Conservation (phyloP, 2,888 invertebrate species). For the Urechis unicinctus region DNA sequence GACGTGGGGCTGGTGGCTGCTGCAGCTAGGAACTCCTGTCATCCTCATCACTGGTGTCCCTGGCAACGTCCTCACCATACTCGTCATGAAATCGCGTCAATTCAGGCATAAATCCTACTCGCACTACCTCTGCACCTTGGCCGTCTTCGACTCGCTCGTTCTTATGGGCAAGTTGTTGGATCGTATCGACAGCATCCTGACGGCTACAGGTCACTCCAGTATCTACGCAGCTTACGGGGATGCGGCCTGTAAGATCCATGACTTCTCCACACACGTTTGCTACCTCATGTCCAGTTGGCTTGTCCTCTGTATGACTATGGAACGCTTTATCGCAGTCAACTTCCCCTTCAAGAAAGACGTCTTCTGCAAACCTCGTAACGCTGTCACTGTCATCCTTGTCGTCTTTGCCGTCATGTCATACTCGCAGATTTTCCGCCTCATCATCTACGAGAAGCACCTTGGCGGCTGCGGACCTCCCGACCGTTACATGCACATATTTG, state of each 20-base stretch:
- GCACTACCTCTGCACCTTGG: constrained; percentile 39
- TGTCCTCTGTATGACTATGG: constrained; percentile 43
- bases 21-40: constrained; percentile 32
- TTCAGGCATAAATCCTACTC: constrained; percentile 41
- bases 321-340: constrained; percentile 38
- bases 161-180: constrained; percentile 22
- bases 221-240: constrained; percentile 25
- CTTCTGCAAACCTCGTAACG: constrained; percentile 32
- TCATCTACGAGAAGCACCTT: constrained; percentile 26
- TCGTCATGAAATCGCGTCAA: constrained; percentile 38
- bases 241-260: constrained; percentile 33
- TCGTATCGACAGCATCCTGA: constrained; percentile 12
- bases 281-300: constrained; percentile 43
- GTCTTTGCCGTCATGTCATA: constrained; percentile 30
- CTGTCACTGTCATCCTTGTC: constrained; percentile 29
- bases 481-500: constrained; percentile 23
- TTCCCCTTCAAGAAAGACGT: constrained; percentile 36
- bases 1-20: constrained; percentile 36
- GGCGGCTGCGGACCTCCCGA: constrained; percentile 9
- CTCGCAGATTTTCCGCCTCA: constrained; percentile 36
- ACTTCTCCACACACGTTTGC: constrained; percentile 33
- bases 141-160: constrained; percentile 38
- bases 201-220: constrained; percentile 6
- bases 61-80: constrained; percentile 37
- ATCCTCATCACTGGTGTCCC: constrained; percentile 36